Evolutionary conservation across 2,797 vertebrate species (phyloP).

Genomic region (Phataginus tetradactyla): DNA sequence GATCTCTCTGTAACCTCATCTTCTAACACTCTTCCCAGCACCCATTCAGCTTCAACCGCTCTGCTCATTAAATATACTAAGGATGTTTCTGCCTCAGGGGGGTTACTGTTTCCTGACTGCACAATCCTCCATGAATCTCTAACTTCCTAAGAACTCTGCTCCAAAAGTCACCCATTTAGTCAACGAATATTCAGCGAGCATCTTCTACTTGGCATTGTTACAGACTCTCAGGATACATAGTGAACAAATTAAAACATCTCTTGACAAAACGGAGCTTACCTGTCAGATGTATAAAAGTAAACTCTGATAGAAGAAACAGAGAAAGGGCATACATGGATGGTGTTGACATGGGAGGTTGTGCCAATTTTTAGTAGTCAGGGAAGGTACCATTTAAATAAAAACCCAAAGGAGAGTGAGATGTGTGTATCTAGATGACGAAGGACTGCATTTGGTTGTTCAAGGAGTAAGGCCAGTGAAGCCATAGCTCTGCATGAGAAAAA

Average conservation of each 20-base stretch:
- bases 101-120: not conserved
- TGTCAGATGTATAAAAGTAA: not conserved
- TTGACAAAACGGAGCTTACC: not conserved
- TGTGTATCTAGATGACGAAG: not conserved
- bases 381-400: not conserved
- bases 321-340: not conserved
- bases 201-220: not conserved
- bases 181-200: not conserved
- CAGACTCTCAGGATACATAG: not conserved
- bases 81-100: not conserved
- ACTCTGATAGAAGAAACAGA: not conserved
- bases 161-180: not conserved
- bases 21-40: not conserved
- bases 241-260: not conserved
- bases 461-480: not conserved
- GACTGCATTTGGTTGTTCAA: not conserved
- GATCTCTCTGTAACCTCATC: not conserved
- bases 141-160: not conserved
- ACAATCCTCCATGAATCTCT: not conserved
- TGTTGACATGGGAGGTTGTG: not conserved
- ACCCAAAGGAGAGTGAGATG: not conserved
- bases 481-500: not conserved
- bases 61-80: not conserved
- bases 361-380: not conserved
- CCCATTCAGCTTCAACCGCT: not conserved